phyloP scores from a whole-genome alignment of 2,888 invertebrate genomes.

The Arenicola marina region DNA sequence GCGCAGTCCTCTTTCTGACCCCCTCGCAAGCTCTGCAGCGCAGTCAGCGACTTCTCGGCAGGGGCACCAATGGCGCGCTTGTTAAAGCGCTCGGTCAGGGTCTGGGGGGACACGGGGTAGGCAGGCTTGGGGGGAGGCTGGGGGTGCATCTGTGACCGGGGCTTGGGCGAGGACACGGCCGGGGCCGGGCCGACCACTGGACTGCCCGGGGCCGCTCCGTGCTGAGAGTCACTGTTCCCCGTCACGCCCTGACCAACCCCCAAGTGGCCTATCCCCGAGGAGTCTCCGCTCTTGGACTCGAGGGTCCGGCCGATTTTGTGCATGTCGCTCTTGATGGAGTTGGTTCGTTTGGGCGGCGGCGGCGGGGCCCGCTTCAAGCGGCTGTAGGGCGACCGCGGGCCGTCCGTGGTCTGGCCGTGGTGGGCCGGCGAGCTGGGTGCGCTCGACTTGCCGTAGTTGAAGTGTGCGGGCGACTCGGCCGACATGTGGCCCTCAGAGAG shows the following conservation, averaged over 20 bases:
- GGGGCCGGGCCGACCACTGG: no score
- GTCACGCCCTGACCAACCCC: not conserved
- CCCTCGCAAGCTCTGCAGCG: not conserved
- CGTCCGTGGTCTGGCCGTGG: slow-evolving; percentile 11
- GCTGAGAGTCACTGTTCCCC: slow-evolving; percentile 2
- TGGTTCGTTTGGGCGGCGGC: slow-evolving; percentile 64
- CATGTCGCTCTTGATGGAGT: slow-evolving; percentile 55
- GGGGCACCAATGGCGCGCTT: not conserved
- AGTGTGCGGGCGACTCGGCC: not conserved
- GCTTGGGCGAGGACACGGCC: no score
- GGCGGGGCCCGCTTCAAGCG: slow-evolving; percentile 58
- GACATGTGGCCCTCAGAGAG: not conserved
- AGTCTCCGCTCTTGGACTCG: slow-evolving; percentile 1
- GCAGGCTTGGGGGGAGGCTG: slow-evolving; percentile 50
- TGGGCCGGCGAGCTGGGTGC: not conserved
- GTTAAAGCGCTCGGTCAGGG: not conserved
- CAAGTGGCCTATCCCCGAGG: no score
- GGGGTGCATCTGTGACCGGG: slow-evolving; percentile 2
- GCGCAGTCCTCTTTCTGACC: no score
- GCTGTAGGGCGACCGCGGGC: slow-evolving; percentile 11
- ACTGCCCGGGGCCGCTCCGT: no score
- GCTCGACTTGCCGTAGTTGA: not conserved
- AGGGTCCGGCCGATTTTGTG: slow-evolving; percentile 1
- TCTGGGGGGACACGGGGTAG: slow-evolving; percentile 30
- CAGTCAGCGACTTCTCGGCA: not conserved